Evolutionary conservation across 2,113 vertebrate species (phyloP).

Genomic region (Carettochelys insculpta): DNA sequence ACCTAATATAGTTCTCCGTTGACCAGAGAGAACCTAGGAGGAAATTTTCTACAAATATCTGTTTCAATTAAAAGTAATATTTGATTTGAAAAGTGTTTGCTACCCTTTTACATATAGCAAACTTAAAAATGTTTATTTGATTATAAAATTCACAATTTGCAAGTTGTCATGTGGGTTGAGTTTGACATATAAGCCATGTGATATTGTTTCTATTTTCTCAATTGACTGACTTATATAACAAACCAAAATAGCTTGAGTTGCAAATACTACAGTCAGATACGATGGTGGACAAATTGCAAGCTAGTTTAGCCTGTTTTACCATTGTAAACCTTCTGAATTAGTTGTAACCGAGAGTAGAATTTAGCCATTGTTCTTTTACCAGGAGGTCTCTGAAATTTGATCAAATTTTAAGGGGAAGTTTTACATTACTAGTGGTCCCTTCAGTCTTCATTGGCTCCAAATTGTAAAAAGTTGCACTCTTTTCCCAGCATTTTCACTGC

Average conservation of each 20-base stretch:
- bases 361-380: neutral
- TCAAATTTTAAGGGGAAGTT: neutral
- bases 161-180: neutral
- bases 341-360: neutral
- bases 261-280: neutral
- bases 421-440: neutral
- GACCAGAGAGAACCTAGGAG: neutral
- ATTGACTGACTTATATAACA: neutral
- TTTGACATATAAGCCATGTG: neutral
- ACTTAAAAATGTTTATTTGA: neutral
- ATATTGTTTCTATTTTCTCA: neutral
- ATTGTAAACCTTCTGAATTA: neutral
- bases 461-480: neutral
- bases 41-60: neutral
- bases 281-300: neutral
- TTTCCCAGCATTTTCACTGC: neutral
- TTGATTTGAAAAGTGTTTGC: constrained; percentile 14
- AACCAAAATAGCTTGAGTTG: neutral
- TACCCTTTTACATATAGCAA: constrained; percentile 1
- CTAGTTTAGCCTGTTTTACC: neutral
- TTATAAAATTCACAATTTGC: neutral
- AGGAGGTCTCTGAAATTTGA: neutral
- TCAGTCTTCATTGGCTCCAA: neutral
- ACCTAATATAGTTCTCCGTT: constrained; percentile 11
- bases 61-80: constrained; percentile 8